A percentile compares a stretch with the other conserved stretches of the same genome.
These are phyloP conservation scores for Conchocele bisecta DNA, from an alignment of 2,888 invertebrate species.

Conservation along the genomic window DNA sequence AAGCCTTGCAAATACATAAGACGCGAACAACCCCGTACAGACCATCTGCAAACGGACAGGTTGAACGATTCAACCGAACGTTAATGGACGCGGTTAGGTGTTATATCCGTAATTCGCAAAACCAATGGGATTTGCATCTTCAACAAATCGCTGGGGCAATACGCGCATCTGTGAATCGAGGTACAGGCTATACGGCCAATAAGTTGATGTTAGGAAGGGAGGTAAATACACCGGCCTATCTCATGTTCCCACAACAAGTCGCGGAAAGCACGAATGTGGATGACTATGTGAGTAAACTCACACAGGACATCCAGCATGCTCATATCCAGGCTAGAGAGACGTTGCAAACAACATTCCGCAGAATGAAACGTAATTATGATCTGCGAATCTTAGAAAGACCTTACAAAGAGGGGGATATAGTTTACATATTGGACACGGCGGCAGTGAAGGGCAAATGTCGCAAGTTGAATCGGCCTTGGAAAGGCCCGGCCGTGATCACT, in stretches of 20 bases:
- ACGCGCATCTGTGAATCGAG: slow-evolving; percentile 9
- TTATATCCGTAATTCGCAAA: not conserved
- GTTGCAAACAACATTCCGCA: not conserved
- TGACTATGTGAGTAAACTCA: not conserved
- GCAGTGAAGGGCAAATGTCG: not conserved
- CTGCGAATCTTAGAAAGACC: not conserved
- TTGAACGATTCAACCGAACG: slow-evolving; percentile 17
- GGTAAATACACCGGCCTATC: too few relatives aligned
- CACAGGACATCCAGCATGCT: not conserved
- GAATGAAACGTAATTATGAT: not conserved
- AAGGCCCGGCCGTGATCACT: not conserved
- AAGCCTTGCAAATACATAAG: slow-evolving; percentile 8
- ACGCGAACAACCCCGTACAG: slow-evolving; percentile 16
- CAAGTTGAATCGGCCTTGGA: too few relatives aligned
- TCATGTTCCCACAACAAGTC: not conserved
- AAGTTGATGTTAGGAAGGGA: slow-evolving; percentile 31
- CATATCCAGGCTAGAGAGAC: not conserved
- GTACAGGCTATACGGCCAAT: slow-evolving; percentile 26
- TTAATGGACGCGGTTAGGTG: slow-evolving; percentile 7
- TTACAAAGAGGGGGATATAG: not conserved
- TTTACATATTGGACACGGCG: slow-evolving; percentile 4
- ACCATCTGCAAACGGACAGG: slow-evolving; percentile 30
- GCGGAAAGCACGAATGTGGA: not conserved
- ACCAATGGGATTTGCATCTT: slow-evolving; percentile 6
- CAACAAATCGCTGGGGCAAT: slow-evolving; percentile 12